A percentile compares a stretch with the other conserved stretches of the same genome.
Evolutionary conservation across 2,888 invertebrate genomes (phyloP).

Genomic region (Tholera decimalis): DNA sequence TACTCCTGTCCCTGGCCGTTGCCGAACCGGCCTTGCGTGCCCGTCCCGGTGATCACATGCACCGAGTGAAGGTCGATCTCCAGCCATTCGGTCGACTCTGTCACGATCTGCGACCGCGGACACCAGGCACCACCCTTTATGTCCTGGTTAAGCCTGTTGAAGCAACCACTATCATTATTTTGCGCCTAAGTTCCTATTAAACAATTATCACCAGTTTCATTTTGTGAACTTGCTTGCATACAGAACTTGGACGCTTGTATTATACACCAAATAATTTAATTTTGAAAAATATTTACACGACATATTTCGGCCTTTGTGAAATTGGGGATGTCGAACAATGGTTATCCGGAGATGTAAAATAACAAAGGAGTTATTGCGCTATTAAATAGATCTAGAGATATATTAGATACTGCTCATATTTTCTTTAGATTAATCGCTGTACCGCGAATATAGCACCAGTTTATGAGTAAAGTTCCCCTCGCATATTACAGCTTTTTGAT

Average conservation of each 20-base stretch:
- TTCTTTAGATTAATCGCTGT: slow-evolving; percentile 6
- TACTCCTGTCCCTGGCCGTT: slow-evolving; percentile 97
- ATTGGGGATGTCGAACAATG: slow-evolving; percentile 30
- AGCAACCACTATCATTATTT: slow-evolving; percentile 46
- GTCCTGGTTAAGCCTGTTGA: slow-evolving; percentile 95
- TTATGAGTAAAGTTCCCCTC: not conserved
- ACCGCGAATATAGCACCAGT: slow-evolving; percentile 13
- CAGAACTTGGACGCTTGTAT: slow-evolving; percentile 1
- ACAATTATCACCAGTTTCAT: not conserved
- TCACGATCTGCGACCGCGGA: slow-evolving; percentile 95
- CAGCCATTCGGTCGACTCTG: slow-evolving; percentile 95
- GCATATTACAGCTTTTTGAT: slow-evolving; percentile 12
- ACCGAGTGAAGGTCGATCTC: slow-evolving; percentile 95
- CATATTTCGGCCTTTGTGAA: slow-evolving; percentile 15
- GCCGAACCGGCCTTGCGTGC: slow-evolving; percentile 97
- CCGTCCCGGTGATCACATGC: slow-evolving; percentile 95
- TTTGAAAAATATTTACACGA: slow-evolving; percentile 18
- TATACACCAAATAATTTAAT: slow-evolving; percentile 12
- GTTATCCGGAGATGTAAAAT: slow-evolving; percentile 1
- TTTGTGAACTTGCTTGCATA: slow-evolving; percentile 6
- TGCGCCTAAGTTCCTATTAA: not conserved
- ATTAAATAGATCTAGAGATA: slow-evolving; percentile 10
- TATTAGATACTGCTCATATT: slow-evolving; percentile 7
- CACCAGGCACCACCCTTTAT: slow-evolving; percentile 98
- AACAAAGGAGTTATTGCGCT: slow-evolving; percentile 27